Base-by-base conservation (phyloP, 2,113 vertebrate species). In the Progne subis region DNA sequence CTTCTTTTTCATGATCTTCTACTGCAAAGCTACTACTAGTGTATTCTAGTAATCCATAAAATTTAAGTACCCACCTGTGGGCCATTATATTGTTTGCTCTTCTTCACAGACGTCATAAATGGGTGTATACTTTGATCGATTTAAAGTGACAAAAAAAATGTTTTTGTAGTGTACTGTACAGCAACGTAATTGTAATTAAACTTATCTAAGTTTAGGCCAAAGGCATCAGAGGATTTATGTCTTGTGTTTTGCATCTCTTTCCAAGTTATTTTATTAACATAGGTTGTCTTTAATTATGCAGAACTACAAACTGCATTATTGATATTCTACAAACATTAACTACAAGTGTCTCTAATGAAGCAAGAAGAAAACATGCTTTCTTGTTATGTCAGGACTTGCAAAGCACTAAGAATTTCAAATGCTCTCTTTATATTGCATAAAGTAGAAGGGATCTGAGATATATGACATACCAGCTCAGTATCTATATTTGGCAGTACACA, bases 311-410 rank as follows among this genome's bases (percentile, higher is more conserved):
- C 94, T 97, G 89, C 95, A 98, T 97, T 97, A 97, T 98, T 98
- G 97, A 97, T 98, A 98, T 97, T 98, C 97, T 97, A 90, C 97
- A 97, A 98, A 96, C 97, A 97, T 97, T 98, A 97, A 98, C 95
- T 97, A 97, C 91, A 95, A 77, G 74, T 59, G 29, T 91, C 79
- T 98, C 82, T 98, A 97, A 98, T 96, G 93, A 98, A 98, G 96
- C 80, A 96, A 91, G 96, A 97, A 95, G 86, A 95, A 97, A 98
- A 94, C 89, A 82, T 31, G 81, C 71, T 95, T 93, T 91, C 90
- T 71, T 95, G 56, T 84, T 95, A 34, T 91, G 87, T 95, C 88
- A 95, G 88, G 80, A 94, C 95, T 97, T 86, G 83, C 80, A 94
- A 88, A 94, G 93, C 72, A 50, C 90, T 29, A 63, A 87, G 72